These are phyloP conservation scores for Poecilia velifera DNA, from an alignment of 2,797 vertebrate genomes.

Conservation along the genomic window DNA sequence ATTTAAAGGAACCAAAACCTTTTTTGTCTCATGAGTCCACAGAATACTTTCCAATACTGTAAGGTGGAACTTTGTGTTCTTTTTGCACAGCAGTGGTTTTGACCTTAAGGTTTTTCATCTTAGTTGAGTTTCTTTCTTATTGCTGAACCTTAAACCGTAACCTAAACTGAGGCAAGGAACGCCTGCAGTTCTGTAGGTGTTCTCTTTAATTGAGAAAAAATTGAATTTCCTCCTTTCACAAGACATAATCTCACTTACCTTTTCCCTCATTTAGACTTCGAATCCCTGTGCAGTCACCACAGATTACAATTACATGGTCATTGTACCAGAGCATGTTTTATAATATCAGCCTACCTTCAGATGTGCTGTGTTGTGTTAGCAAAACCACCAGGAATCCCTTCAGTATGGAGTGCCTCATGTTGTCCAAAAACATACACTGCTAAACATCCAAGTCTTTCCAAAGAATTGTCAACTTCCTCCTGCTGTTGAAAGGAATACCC, in stretches of 20 bases:
- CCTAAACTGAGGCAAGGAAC: neutral
- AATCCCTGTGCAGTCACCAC: neutral
- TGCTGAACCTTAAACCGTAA: neutral
- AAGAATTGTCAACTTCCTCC: slow-evolving; percentile 36
- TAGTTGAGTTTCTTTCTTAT: neutral
- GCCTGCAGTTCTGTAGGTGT: too few relatives aligned
- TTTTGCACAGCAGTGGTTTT: neutral
- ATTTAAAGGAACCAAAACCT: neutral
- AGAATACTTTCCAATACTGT: neutral
- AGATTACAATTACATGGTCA: neutral
- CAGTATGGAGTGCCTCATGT: slow-evolving; percentile 71
- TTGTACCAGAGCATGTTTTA: neutral
- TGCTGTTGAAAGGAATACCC: slow-evolving; percentile 13
- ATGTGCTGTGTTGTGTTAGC: slow-evolving; percentile 64
- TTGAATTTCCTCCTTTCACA: neutral
- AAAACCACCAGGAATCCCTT: slow-evolving; percentile 73
- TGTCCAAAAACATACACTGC: slow-evolving; percentile 40
- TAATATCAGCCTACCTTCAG: slow-evolving; percentile 73
- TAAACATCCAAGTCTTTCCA: slow-evolving; percentile 32
- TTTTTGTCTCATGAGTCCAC: neutral
- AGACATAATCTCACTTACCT: slow-evolving; percentile 5
- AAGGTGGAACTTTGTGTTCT: neutral
- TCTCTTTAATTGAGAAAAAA: neutral
- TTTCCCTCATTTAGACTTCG: neutral
- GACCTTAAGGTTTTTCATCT: neutral